A percentile compares a stretch with the other conserved stretches of the same genome.
These are phyloP conservation scores for Pelecanus crispus DNA, from an alignment of 2,113 vertebrate genomes.

Conservation along the genomic window DNA sequence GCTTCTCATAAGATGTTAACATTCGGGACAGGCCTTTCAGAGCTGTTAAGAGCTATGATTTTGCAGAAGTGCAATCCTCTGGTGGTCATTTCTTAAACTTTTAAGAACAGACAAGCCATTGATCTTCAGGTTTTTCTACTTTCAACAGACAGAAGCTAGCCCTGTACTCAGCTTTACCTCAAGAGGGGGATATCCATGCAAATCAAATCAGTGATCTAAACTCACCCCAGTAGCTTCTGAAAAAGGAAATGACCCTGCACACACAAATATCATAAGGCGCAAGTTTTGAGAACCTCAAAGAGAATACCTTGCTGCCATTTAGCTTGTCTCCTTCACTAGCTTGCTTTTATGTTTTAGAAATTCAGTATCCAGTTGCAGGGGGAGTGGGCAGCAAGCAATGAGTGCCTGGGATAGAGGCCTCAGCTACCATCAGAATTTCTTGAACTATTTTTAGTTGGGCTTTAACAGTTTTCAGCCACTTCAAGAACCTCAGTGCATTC, in stretches of 20 bases:
- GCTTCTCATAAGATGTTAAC: background rate
- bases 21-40: background rate
- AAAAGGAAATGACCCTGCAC: background rate
- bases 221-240: background rate
- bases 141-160: background rate
- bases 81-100: background rate
- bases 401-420: background rate
- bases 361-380: background rate
- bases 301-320: background rate
- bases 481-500: background rate
- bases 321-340: background rate
- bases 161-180: background rate
- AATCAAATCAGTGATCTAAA: background rate
- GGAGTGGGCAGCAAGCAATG: background rate
- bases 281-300: background rate
- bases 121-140: background rate
- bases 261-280: background rate
- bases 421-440: background rate
- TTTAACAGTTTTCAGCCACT: background rate
- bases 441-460: background rate
- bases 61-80: background rate
- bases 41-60: background rate
- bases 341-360: background rate
- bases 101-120: background rate
- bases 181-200: background rate